Evolutionary conservation across 1,140 invertebrate genomes (phyloP), one percentile per base, ranked within the genome.

Genomic region (Euura lappo): DNA sequence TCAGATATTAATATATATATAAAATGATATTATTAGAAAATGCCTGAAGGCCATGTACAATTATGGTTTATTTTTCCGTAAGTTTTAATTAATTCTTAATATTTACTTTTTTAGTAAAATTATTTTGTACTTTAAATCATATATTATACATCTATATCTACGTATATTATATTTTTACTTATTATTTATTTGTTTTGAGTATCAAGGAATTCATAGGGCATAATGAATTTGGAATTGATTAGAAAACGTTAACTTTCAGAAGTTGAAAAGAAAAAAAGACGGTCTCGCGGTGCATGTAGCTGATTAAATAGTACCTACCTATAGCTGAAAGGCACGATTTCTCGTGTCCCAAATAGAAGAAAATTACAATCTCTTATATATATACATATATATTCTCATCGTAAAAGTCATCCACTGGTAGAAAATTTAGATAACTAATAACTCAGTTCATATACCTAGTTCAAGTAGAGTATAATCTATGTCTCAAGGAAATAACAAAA

Each of bases 141-240:
- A 28, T 28, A 28, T 28, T 28, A 28, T 28, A 28, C 28, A 28
- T 28, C 28, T 28, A 28, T 28, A 0, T 28, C 0, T 28, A 28
- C 28, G 28, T 28, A 28, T 28, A 28, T 28, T 60, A 60, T 60
- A 60, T 60, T 60, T 60, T 60, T 60, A 60, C 51, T 11, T n/a
- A 28, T 5, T 60, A 60, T 60, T 60, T 60, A 60, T 60, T 60
- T 51, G 11, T 60, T 60, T 60, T 4, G 0, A 60, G 28, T 28
- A 28, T 28, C 28, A 28, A 28, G 28, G 1, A 28, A 28, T 28
- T 28, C 1, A 28, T 28, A 28, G 28, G 1, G 28, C 28, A 28
- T 60, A 60, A 8, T 60, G 51, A 60, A 60, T 60, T 60, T n/a
- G 51, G 51, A 60, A 60, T 60, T 60, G 51, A 60, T 60, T 60